Evolutionary conservation across 2,888 invertebrate species (phyloP).

Genomic region (Odontocerum albicorne): DNA sequence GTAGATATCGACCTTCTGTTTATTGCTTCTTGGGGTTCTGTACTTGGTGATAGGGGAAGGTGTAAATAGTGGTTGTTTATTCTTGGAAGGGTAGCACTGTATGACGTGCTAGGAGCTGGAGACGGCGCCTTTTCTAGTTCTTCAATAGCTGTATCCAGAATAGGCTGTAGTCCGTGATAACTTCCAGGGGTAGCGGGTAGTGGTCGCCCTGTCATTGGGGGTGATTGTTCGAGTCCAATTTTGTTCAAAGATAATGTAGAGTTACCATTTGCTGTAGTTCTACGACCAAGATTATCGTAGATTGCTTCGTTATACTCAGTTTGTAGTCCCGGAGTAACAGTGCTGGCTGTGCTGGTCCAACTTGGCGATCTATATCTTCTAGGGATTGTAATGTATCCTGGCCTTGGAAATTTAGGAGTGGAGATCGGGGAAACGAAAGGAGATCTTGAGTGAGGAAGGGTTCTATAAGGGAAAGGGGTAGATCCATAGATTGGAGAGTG

Average conservation of each 20-base stretch:
- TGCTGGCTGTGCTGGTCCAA: constrained; percentile 70
- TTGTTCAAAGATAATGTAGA: constrained; percentile 78
- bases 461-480: constrained; percentile 72
- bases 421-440: constrained; percentile 67
- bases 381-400: constrained; percentile 86
- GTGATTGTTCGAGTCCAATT: constrained; percentile 59
- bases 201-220: constrained; percentile 62
- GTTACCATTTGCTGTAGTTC: constrained; percentile 85
- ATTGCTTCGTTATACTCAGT: constrained; percentile 71
- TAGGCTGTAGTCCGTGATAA: constrained; percentile 50
- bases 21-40: constrained; percentile 53
- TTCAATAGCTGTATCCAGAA: constrained; percentile 58
- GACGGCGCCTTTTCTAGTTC: constrained; percentile 56
- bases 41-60: constrained; percentile 52
- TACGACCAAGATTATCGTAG: constrained; percentile 81
- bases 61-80: constrained; percentile 55
- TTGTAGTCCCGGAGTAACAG: constrained; percentile 53
- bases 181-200: constrained; percentile 64
- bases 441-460: constrained; percentile 78
- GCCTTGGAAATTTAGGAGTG: constrained; percentile 70
- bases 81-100: constrained; percentile 48
- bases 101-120: constrained; percentile 55
- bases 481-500: constrained; percentile 67
- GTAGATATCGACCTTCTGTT: constrained; percentile 55
- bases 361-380: constrained; percentile 80